Conservation (phyloP, 2,888 invertebrate genomes). For the Polia nebulosa region DNA sequence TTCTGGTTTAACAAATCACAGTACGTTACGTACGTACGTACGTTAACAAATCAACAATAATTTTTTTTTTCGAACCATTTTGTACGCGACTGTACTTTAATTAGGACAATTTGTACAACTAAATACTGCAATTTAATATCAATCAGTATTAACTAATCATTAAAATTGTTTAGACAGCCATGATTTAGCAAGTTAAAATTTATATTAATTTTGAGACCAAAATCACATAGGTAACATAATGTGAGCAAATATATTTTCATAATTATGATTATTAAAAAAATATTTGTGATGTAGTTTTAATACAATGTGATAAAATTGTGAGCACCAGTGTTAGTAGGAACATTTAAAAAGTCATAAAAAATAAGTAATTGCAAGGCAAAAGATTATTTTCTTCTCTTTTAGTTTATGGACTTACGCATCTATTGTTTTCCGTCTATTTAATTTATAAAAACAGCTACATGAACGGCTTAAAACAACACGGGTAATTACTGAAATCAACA, state of each 20-base stretch:
- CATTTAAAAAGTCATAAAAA: neutral
- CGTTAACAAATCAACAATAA: no score
- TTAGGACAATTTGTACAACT: conserved; percentile 27
- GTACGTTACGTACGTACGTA: no score
- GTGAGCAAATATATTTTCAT: conserved; percentile 59
- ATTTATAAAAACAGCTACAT: neutral
- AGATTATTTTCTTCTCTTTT: neutral
- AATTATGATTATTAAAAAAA: conserved; percentile 18
- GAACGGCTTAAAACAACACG: no score
- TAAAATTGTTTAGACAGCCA: conserved; percentile 17
- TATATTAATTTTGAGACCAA: conserved; percentile 63
- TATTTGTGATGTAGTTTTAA: conserved; percentile 40
- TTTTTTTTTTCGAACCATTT: neutral
- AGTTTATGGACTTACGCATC: neutral
- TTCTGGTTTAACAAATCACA: neutral
- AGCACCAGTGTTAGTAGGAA: conserved; percentile 47
- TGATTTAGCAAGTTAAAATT: conserved; percentile 48
- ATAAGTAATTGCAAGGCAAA: conserved; percentile 5
- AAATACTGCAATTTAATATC: conserved; percentile 31
- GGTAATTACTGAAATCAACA: neutral
- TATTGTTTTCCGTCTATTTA: neutral
- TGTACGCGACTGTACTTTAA: conserved; percentile 23
- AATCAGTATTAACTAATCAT: conserved; percentile 22
- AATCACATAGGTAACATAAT: conserved; percentile 50
- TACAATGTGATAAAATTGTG: conserved; percentile 30